Evolutionary conservation across 30 jellyfish, hydroid and myxozoan species (phyloP), one percentile per base, ranked within the genome.

Genomic region (Sanderia malayensis): DNA sequence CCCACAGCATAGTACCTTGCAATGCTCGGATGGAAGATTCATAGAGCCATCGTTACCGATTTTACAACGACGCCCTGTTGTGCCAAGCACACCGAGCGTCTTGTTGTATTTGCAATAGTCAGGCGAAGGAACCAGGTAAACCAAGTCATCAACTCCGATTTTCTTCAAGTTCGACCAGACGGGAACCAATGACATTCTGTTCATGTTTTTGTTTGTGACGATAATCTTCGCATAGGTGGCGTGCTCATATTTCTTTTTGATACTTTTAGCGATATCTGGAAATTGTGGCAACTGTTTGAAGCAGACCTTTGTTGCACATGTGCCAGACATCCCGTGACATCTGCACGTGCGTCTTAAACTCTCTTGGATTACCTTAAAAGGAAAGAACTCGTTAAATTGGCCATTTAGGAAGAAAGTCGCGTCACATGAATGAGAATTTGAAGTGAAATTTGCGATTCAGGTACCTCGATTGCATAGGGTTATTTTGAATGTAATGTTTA

Each of bases 251-350:
- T 70, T 80, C 65, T 80, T 70, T 64, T 68, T 69, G 25, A 80
- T 64, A 30, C 44, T 46, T 31, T 63, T 58, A 11, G 71, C 93
- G 32, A 70, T 68, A 7, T 80, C 84, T 26, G 49, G 62, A 31
- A 76, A 64, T 0, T 60, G 73, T 1, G 93, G 85, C 58, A 80
- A 61, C 60, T 64, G 67, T 32, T 80, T 80, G 46, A 31, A 80
- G 58, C 93, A 80, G 37, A 80, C 81, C 31, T 80, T 80, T 21
- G 93, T 64, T 1, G 85, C 82, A 59, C 93, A 80, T 8, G 82
- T 70, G 22, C 93, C 93, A 23, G 93, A 80, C 76, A 80, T 64
- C 28, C 93, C 93, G 30, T 64, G 82, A 21, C 93, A 80, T 46
- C 46, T 32, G 33, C 93, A 80, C 7, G 78, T 60, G 19, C 49